These are phyloP conservation scores for Dromaius novaehollandiae DNA, from an alignment of 2,113 vertebrate genomes.

Conservation along the genomic window DNA sequence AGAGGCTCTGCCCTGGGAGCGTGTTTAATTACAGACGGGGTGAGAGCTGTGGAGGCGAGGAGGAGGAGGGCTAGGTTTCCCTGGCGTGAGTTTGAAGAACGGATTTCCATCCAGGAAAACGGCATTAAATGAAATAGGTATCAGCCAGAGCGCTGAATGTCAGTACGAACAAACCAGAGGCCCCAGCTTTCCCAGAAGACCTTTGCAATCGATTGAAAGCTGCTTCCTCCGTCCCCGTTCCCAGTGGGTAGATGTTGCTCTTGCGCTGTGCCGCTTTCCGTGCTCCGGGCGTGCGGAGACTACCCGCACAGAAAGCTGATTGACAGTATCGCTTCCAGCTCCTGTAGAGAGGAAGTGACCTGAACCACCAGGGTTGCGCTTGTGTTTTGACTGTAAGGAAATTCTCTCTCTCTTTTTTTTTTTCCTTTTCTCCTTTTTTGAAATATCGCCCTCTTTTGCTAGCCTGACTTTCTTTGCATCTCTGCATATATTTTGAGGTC, in stretches of 20 bases:
- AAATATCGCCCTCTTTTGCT: not conserved
- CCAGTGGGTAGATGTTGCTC: slow-evolving; percentile 19
- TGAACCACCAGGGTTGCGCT: slow-evolving; percentile 64
- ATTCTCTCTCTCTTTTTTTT: not conserved
- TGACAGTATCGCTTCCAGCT: slow-evolving; percentile 73
- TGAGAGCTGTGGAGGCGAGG: not conserved
- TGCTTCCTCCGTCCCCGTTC: not conserved
- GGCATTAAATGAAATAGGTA: slow-evolving; percentile 3
- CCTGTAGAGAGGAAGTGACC: slow-evolving; percentile 75
- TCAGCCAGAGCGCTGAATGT: slow-evolving; percentile 58
- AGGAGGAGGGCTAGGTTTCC: not conserved
- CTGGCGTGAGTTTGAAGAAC: not conserved
- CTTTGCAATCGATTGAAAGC: slow-evolving; percentile 37
- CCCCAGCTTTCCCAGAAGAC: slow-evolving; percentile 36
- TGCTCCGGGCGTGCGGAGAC: slow-evolving; percentile 38
- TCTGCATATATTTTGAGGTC: not conserved
- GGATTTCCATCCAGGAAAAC: not conserved
- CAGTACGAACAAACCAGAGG: slow-evolving; percentile 48
- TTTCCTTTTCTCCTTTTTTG: not conserved
- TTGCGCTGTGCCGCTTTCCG: not conserved
- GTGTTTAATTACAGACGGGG: not conserved
- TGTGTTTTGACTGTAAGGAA: slow-evolving; percentile 54
- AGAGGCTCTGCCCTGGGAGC: not conserved
- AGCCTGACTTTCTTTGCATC: not conserved
- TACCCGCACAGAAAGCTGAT: slow-evolving; percentile 51